Base-by-base conservation (phyloP, 2,797 vertebrate species). In the Sebastes variabilis region DNA sequence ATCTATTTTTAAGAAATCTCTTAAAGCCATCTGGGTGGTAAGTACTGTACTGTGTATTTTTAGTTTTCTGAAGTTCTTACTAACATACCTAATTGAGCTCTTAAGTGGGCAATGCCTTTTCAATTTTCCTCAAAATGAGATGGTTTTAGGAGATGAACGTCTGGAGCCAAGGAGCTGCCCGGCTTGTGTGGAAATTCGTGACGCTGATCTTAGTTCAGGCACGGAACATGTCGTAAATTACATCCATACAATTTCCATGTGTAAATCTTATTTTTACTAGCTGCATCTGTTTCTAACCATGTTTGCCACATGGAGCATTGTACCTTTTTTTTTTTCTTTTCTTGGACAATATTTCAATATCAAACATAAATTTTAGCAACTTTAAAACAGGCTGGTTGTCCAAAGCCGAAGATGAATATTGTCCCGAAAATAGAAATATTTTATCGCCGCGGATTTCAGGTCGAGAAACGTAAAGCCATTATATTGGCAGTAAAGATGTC, bases 401-500 rank as follows among this genome's bases (percentile, higher is more conserved):
- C 16, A 18, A 73, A 80, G 29, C 32, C 27, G 10, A 75, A 68
- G 76, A 62, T 56, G 56, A 87, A 76, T 70, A 83, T 73, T 42
- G 25, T 22, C 1, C 27, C 1, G 36, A 71, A 66, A 55, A 32
- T 20, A 30, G 24, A 77, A 59, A 71, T 62, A 59, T 87, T 89
- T 88, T 86, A 91, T 73, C 71, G 27, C 74, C 24, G 24, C 42
- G 30, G 46, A 71, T 89, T 90, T 90, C 87, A 87, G 69, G 83
- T 87, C 9, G 69, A 79, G 88, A 86, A 90, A 92, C 61, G 32
- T 82, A 77, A 84, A 90, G 87, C 80, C 64, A 69, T 94, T 89
- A 91, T 78, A 82, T 82, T 81, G 87, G 92, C 91, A 91, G 89
- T 95, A 95, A 96, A 96, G 93, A 93, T 85, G 93, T 94, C 94